Percentiles rank a stretch among this genome's conserved stretches.
phyloP scores from a whole-genome alignment of 2,888 invertebrate species.

The Argyresthia albistria region DNA sequence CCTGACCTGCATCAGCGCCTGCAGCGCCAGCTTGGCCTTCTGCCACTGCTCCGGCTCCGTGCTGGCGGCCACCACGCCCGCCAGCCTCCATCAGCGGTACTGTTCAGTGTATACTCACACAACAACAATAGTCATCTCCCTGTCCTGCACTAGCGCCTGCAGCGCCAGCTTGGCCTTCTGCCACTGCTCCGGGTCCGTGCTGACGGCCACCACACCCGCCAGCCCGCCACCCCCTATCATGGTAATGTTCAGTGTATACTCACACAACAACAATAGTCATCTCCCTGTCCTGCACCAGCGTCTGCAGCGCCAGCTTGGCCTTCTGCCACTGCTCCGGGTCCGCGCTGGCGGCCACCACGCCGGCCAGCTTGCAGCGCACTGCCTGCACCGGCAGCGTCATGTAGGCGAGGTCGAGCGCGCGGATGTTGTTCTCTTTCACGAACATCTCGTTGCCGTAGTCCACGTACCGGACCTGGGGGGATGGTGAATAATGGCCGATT shows the following conservation, averaged over 20 bases:
- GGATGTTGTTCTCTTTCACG: conserved; percentile 64
- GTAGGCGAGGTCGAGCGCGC: conserved; percentile 65
- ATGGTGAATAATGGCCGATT: too few species aligned
- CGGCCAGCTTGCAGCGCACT: conserved; percentile 55
- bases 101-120: background rate
- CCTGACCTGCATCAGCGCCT: conserved; percentile 20
- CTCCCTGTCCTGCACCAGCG: conserved; percentile 21
- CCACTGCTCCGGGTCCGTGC: too few species aligned
- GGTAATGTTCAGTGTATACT: conserved; percentile 14
- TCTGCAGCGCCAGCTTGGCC: conserved; percentile 25
- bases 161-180: conserved; percentile 24
- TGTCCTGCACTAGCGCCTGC: conserved; percentile 21
- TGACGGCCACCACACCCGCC: background rate
- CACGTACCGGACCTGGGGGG: conserved; percentile 72
- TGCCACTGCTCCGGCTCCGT: too few species aligned
- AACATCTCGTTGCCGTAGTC: conserved; percentile 78
- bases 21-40: conserved; percentile 24
- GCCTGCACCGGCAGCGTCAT: conserved; percentile 71
- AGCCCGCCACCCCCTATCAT: background rate
- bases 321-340: conserved; percentile 28
- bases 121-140: conserved; percentile 11
- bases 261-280: conserved; percentile 40
- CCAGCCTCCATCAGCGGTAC: background rate
- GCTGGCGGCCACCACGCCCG: too few species aligned
- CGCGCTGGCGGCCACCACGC: conserved; percentile 37